Percentiles rank a stretch among this genome's conserved stretches.
Conservation (phyloP, 2,888 invertebrate species). For the Polyommatus icarus region DNA sequence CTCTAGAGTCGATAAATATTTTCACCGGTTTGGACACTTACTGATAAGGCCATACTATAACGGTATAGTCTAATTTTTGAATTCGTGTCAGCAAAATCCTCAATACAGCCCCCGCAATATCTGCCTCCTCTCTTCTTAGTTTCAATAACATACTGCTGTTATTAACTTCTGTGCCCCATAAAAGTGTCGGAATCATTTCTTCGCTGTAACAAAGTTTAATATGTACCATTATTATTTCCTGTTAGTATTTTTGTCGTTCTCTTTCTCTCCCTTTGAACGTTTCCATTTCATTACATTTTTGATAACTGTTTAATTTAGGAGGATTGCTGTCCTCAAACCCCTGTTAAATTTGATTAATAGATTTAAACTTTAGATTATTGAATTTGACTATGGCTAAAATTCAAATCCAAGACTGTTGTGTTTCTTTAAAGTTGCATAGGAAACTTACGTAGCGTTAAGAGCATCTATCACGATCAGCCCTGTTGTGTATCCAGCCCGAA, state of each 20-base stretch:
- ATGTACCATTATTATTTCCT: not conserved
- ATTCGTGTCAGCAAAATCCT: slow-evolving; percentile 52
- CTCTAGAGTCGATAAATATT: no score
- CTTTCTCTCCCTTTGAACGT: not conserved
- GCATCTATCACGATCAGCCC: slow-evolving; percentile 54
- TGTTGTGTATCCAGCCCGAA: slow-evolving; percentile 53
- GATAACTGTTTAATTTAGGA: no score
- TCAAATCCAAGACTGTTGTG: no score
- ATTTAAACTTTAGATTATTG: no score
- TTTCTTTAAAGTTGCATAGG: not conserved
- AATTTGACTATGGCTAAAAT: no score
- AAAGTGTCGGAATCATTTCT: slow-evolving; percentile 48
- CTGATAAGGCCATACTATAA: slow-evolving; percentile 65
- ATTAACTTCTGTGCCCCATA: slow-evolving; percentile 53
- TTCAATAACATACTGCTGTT: slow-evolving; percentile 62
- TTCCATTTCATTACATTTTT: no score
- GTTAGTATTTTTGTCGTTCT: not conserved
- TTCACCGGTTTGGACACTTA: no score
- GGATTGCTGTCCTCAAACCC: no score
- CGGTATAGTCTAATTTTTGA: slow-evolving; percentile 53
- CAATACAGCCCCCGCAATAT: slow-evolving; percentile 55
- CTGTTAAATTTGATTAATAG: no score
- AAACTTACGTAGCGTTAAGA: slow-evolving; percentile 60
- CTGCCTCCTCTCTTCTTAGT: slow-evolving; percentile 51
- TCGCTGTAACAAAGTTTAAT: slow-evolving; percentile 46